Conservation (phyloP, 2,113 vertebrate species). For the Rhynchomys soricoides region DNA sequence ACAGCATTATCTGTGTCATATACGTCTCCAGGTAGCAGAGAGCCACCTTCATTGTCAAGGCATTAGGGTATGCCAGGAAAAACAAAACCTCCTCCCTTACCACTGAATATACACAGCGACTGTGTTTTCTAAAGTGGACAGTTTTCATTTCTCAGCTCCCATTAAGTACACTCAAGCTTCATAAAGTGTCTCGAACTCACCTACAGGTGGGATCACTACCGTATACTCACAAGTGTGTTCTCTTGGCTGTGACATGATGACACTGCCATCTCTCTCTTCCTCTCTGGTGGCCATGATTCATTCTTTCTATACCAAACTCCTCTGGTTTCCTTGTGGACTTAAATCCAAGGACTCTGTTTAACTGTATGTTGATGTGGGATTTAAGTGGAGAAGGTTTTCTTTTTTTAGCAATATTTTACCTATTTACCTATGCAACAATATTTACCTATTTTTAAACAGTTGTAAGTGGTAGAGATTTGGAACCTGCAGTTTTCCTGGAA, state of each 20-base stretch:
- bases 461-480: not conserved
- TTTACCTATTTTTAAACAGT: constrained; percentile 35
- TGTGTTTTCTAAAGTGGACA: not conserved
- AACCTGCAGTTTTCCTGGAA: not conserved
- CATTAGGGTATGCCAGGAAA: not conserved
- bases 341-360: not conserved
- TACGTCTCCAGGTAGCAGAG: not conserved
- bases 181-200: not conserved
- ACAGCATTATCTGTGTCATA: not conserved
- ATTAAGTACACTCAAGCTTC: not conserved
- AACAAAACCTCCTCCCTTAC: not conserved
- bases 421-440: too few species aligned
- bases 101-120: not conserved
- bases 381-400: not conserved
- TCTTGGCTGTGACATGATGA: rapidly evolving
- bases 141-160: not conserved
- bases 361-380: not conserved
- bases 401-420: too few species aligned
- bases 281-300: not conserved
- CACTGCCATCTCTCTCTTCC: not conserved
- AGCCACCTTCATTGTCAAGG: not conserved
- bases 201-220: not conserved
- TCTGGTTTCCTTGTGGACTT: not conserved
- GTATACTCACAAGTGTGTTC: too few species aligned
- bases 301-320: not conserved